Evolutionary conservation across 2,797 vertebrate genomes (phyloP).

Genomic region (Lithobates pipiens): DNA sequence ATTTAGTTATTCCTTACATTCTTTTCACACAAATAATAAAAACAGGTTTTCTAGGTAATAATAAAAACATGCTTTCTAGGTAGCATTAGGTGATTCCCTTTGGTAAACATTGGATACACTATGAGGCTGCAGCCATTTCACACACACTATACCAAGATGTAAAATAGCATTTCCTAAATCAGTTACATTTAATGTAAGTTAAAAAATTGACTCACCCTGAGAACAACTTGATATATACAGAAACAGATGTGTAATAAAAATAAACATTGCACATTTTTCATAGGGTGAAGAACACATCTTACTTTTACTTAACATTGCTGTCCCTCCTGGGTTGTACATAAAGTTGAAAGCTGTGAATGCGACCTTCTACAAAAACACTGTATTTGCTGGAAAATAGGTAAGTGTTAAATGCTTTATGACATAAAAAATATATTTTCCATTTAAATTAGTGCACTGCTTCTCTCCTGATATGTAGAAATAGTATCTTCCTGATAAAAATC

Average conservation of each 20-base stretch:
- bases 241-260: conserved; percentile 5
- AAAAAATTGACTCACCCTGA: background rate
- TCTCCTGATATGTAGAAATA: background rate
- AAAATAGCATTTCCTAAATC: background rate
- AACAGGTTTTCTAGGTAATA: too few relatives aligned
- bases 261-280: conserved; percentile 3
- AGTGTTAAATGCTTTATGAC: too few relatives aligned
- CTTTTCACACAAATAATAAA: background rate
- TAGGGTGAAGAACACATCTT: background rate
- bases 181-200: conserved; percentile 8
- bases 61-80: conserved; percentile 36
- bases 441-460: background rate
- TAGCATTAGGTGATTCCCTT: background rate
- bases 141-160: background rate
- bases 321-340: background rate
- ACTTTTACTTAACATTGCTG: background rate
- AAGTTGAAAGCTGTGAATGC: background rate
- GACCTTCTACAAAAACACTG: background rate
- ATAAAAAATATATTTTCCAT: background rate
- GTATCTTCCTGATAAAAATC: background rate
- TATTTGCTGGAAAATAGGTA: background rate
- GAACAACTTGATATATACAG: background rate
- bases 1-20: too few relatives aligned
- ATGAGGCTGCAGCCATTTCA: conserved; percentile 31
- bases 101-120: conserved; percentile 20